phyloP scores from a whole-genome alignment of 2,113 vertebrate genomes.

The Serilophus lunatus region DNA sequence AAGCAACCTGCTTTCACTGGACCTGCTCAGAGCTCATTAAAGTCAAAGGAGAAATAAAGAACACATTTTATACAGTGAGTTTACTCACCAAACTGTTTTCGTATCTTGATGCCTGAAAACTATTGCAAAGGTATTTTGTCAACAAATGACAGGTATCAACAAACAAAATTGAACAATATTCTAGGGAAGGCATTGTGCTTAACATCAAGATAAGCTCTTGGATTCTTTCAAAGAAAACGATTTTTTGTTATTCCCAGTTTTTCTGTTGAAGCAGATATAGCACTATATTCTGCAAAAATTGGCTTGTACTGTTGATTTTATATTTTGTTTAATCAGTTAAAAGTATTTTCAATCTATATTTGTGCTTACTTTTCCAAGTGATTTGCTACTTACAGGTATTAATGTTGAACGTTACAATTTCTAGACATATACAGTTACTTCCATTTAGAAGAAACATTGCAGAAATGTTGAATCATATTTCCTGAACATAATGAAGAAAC shows the following conservation, averaged over 20 bases:
- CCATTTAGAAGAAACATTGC: not conserved
- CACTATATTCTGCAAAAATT: not conserved
- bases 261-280: not conserved
- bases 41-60: not conserved
- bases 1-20: not conserved
- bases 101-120: not conserved
- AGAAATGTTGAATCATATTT: conserved; percentile 17
- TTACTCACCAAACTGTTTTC: not conserved
- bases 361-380: not conserved
- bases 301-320: not conserved
- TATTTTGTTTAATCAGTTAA: not conserved
- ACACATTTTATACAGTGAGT: not conserved
- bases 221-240: not conserved
- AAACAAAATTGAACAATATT: not conserved
- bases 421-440: not conserved
- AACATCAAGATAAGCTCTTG: not conserved
- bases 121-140: not conserved
- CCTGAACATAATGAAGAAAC: conserved; percentile 1
- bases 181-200: not conserved
- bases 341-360: not conserved
- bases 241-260: not conserved
- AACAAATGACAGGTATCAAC: not conserved
- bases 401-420: not conserved
- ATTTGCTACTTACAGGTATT: not conserved
- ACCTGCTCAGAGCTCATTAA: not conserved